These are phyloP conservation scores for Notiomystis cincta DNA, from an alignment of 2,113 vertebrate species.

Conservation along the genomic window DNA sequence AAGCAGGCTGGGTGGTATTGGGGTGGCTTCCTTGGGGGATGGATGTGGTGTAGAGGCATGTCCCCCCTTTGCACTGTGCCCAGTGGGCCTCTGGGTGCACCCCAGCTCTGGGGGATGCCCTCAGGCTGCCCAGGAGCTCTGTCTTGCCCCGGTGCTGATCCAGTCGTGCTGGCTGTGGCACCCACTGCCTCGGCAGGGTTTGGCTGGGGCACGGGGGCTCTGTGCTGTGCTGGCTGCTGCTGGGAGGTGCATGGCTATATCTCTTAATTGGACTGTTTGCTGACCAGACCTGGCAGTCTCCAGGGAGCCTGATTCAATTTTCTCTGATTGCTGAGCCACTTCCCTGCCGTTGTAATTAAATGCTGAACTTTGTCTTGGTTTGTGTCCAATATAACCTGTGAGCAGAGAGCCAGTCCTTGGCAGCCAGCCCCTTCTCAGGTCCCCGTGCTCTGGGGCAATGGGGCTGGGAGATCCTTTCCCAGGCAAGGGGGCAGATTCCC, in stretches of 20 bases:
- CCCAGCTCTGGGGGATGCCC: neutral
- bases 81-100: neutral
- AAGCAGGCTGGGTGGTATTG: neutral
- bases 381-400: constrained; percentile 43
- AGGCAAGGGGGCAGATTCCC: neutral
- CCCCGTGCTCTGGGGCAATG: neutral
- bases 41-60: neutral
- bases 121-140: neutral
- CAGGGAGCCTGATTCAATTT: constrained; percentile 68
- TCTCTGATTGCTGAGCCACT: constrained; percentile 56
- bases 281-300: constrained; percentile 19
- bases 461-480: neutral
- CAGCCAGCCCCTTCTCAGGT: neutral
- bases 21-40: rapidly evolving
- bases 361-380: constrained; percentile 64
- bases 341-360: constrained; percentile 69
- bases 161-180: neutral
- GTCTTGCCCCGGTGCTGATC: neutral
- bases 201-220: neutral
- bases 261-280: neutral
- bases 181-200: neutral
- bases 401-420: neutral
- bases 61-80: rapidly evolving
- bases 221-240: neutral
- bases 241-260: neutral